These are phyloP conservation scores for Mesodorylaimus sp. DNA, from an alignment of 2,888 invertebrate species.

Conservation along the genomic window DNA sequence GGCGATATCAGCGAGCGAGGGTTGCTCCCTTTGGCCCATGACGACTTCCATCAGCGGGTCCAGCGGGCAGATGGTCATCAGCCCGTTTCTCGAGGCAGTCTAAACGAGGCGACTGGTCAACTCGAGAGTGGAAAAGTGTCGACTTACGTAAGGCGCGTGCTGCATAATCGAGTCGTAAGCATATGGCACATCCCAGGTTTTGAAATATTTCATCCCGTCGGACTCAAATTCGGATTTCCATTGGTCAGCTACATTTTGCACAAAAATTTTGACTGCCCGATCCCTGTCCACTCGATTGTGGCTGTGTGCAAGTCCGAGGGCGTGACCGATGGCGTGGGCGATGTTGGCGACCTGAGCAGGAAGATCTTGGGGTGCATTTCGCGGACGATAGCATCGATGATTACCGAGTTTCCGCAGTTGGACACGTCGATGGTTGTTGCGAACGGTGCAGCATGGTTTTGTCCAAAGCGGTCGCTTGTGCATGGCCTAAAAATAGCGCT, in stretches of 20 bases:
- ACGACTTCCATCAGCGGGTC: constrained; percentile 8
- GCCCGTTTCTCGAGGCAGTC: not conserved
- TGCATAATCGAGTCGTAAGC: constrained; percentile 11
- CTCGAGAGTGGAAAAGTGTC: too few relatives aligned
- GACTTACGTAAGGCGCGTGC: constrained; percentile 7
- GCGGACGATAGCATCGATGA: too few relatives aligned
- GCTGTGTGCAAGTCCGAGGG: constrained; percentile 6
- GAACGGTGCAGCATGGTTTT: constrained; percentile 6
- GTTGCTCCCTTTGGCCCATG: constrained; percentile 10
- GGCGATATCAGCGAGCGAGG: constrained; percentile 8
- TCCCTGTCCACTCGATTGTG: constrained; percentile 9
- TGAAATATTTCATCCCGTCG: constrained; percentile 1
- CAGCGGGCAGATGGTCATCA: constrained; percentile 9
- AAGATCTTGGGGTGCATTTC: too few relatives aligned
- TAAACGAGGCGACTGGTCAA: too few relatives aligned
- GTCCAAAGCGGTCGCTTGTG: constrained; percentile 6
- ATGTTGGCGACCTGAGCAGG: constrained; percentile 8
- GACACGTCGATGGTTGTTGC: constrained; percentile 6
- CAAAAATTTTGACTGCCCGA: not conserved
- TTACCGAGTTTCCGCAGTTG: constrained; percentile 2
- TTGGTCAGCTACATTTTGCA: constrained; percentile 3
- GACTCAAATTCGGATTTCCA: constrained; percentile 10
- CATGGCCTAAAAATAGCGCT: constrained; percentile 7
- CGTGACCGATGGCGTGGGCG: constrained; percentile 9
- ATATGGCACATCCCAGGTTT: constrained; percentile 8